phyloP scores from a whole-genome alignment of 1,140 invertebrate genomes.

The Zophobas atratus region DNA sequence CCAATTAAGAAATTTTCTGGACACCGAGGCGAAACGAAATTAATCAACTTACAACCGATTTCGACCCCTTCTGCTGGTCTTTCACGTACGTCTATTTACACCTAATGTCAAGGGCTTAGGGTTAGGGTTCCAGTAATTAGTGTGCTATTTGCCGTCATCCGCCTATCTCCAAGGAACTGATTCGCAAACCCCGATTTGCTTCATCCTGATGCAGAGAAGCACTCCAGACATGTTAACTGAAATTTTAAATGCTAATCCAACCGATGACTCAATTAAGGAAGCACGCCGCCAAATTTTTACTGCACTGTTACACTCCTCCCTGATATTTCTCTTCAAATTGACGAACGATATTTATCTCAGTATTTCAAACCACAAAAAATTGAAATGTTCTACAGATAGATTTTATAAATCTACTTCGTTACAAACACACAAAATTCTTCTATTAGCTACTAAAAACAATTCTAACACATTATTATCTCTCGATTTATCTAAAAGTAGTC shows the following conservation, averaged over 20 bases:
- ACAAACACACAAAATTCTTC: too few species aligned
- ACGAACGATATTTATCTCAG: too few species aligned
- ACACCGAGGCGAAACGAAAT: not conserved
- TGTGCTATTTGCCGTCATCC: slow-evolving; percentile 46
- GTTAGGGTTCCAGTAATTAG: slow-evolving; percentile 41
- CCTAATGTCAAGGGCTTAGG: slow-evolving; percentile 46
- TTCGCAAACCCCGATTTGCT: slow-evolving; percentile 39
- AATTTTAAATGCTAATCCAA: slow-evolving; percentile 35
- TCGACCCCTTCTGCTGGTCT: slow-evolving; percentile 9
- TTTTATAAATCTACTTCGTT: too few species aligned
- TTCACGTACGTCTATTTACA: slow-evolving; percentile 48
- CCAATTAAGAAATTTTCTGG: slow-evolving; percentile 23
- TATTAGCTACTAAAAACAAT: too few species aligned
- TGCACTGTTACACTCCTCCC: not conserved
- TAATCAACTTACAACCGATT: slow-evolving; percentile 31
- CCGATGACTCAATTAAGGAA: slow-evolving; percentile 8
- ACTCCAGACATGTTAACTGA: slow-evolving; percentile 20
- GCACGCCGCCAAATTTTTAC: not conserved
- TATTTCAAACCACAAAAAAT: too few species aligned
- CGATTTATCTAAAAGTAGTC: too few species aligned
- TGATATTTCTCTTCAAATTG: too few species aligned
- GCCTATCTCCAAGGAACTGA: slow-evolving; percentile 42
- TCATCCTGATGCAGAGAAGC: slow-evolving; percentile 32
- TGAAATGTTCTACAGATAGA: too few species aligned
- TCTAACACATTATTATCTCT: too few species aligned